Conservation (phyloP, 1,140 invertebrate species). For the Cotesia vestalis region DNA sequence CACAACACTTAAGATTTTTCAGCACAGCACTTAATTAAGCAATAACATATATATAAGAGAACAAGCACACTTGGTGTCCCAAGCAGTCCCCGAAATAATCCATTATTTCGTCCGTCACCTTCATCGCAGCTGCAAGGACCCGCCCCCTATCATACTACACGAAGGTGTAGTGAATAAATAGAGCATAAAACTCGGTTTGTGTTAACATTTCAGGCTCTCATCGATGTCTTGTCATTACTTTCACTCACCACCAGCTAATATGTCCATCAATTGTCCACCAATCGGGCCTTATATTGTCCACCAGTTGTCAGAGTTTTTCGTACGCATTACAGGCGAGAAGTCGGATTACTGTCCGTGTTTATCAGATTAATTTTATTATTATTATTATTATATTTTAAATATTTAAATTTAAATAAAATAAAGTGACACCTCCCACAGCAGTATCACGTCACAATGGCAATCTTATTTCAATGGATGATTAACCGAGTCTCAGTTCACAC, state of each 20-base stretch:
- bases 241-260: conserved; percentile 10
- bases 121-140: conserved; percentile 55
- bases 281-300: too few relatives aligned
- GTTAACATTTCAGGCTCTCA: conserved; percentile 56
- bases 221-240: conserved; percentile 39
- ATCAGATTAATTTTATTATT: too few relatives aligned
- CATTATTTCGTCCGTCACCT: conserved; percentile 35
- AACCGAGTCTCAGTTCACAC: too few relatives aligned
- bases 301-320: too few relatives aligned
- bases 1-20: conserved; percentile 8
- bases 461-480: too few relatives aligned
- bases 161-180: conserved; percentile 61
- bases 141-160: conserved; percentile 59
- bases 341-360: too few relatives aligned
- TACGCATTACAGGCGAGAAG: too few relatives aligned
- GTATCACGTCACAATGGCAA: too few relatives aligned
- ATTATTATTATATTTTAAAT: too few relatives aligned
- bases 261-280: not conserved
- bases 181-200: conserved; percentile 61
- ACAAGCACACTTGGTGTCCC: conserved; percentile 31
- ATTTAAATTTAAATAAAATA: too few relatives aligned
- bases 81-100: conserved; percentile 30
- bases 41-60: conserved; percentile 28
- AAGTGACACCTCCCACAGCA: too few relatives aligned
- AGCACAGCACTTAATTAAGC: conserved; percentile 34